These are phyloP conservation scores for Pogonomyrmex californicus DNA, from an alignment of 1,140 invertebrate genomes.

Conservation along the genomic window DNA sequence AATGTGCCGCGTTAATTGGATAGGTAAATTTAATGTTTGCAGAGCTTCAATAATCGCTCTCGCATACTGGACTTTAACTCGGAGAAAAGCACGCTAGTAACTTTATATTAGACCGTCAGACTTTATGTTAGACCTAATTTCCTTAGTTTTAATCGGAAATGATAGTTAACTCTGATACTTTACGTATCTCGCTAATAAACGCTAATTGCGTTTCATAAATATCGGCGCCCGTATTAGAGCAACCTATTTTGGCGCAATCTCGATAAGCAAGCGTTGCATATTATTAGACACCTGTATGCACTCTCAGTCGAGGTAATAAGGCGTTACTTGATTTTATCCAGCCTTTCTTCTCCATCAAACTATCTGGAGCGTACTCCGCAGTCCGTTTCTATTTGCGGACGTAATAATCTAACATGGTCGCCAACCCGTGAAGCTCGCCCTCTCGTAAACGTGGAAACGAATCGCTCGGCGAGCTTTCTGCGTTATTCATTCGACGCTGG, in stretches of 20 bases:
- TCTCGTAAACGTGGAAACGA: slow-evolving; percentile 50
- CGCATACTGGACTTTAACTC: neutral
- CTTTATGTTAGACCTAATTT: neutral
- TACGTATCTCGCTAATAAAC: neutral
- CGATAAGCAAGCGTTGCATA: slow-evolving; percentile 17
- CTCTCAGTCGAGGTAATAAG: slow-evolving; percentile 14
- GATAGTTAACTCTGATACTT: neutral
- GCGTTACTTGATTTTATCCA: slow-evolving; percentile 43
- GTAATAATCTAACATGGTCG: slow-evolving; percentile 55
- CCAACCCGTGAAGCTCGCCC: slow-evolving; percentile 49
- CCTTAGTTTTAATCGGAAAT: slow-evolving; percentile 8
- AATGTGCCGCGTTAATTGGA: slow-evolving; percentile 18
- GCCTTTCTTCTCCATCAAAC: slow-evolving; percentile 31
- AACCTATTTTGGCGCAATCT: slow-evolving; percentile 11
- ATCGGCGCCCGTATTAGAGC: neutral
- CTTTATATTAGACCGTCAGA: neutral
- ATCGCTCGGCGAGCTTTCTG: neutral
- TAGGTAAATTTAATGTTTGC: slow-evolving; percentile 40
- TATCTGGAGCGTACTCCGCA: slow-evolving; percentile 39
- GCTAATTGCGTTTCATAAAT: slow-evolving; percentile 4
- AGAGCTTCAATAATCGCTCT: slow-evolving; percentile 26
- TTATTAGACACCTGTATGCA: slow-evolving; percentile 16
- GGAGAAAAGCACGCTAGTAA: neutral
- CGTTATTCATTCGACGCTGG: slow-evolving; percentile 58
- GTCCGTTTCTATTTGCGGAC: slow-evolving; percentile 60